Conservation (phyloP, 2,113 vertebrate species). For the Microcebus ravelobensis region DNA sequence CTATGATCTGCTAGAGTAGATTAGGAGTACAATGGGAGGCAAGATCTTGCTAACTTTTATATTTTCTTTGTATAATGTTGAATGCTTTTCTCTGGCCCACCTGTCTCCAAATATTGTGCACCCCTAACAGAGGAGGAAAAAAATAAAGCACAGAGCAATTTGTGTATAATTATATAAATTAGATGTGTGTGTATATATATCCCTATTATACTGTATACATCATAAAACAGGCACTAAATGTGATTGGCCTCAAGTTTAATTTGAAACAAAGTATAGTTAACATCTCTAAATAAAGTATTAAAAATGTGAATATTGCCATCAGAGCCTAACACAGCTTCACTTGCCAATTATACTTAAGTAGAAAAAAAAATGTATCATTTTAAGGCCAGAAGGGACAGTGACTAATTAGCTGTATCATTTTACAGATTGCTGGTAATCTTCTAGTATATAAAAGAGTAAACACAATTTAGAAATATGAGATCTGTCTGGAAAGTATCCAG, state of each 20-base stretch:
- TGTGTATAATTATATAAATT: neutral
- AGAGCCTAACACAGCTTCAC: neutral
- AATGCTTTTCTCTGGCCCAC: neutral
- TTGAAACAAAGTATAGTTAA: constrained; percentile 8
- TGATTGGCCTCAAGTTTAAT: neutral
- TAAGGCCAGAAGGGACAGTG: neutral
- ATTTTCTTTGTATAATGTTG: neutral
- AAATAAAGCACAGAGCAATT: neutral
- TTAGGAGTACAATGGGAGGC: neutral
- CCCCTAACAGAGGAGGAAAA: neutral
- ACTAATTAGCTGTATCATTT: neutral
- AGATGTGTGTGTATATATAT: neutral
- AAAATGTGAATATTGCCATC: neutral
- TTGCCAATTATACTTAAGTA: constrained; percentile 43
- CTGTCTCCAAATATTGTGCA: constrained; percentile 20
- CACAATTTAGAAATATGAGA: neutral
- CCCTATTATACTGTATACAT: neutral
- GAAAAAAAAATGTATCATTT: constrained; percentile 34
- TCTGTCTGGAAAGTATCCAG: no score
- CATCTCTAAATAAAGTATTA: neutral
- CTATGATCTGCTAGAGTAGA: neutral
- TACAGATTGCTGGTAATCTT: neutral
- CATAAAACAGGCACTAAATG: neutral
- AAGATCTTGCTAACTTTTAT: neutral
- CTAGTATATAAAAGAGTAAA: neutral